Conservation (phyloP, 2,113 vertebrate species). For the Apteryx mantelli region DNA sequence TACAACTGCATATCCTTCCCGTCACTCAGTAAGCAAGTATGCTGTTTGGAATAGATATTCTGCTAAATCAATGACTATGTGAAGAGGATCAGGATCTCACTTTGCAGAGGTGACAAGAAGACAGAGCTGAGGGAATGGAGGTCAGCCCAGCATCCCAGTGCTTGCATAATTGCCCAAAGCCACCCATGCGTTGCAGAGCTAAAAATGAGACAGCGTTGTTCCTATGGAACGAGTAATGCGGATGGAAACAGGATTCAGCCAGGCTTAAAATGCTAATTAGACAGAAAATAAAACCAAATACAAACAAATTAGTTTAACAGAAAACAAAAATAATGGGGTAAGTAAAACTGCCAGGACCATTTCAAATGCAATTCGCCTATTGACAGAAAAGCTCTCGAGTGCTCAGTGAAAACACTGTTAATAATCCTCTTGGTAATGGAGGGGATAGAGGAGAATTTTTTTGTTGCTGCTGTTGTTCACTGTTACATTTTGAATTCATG, state of each 20-base stretch:
- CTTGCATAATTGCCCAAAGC: background rate
- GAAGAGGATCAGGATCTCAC: background rate
- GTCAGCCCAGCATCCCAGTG: background rate
- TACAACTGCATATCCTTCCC: background rate
- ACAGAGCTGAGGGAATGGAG: background rate
- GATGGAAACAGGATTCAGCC: background rate
- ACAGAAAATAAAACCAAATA: background rate
- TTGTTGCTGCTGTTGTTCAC: background rate
- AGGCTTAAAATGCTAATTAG: background rate
- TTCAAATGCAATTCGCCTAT: background rate
- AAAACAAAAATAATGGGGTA: background rate
- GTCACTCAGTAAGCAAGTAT: background rate
- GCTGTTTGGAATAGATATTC: background rate
- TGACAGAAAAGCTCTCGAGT: background rate
- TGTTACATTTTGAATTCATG: background rate
- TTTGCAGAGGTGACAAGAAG: background rate
- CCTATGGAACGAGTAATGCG: fast-evolving
- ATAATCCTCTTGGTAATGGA: background rate
- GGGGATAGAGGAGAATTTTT: background rate
- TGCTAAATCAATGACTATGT: background rate
- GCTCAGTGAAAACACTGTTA: background rate
- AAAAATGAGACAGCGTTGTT: fast-evolving
- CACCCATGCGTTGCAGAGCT: fast-evolving
- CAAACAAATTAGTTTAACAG: background rate
- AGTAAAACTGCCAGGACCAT: background rate